phyloP scores from a whole-genome alignment of 2,113 vertebrate species.

The Charadrius vociferus region DNA sequence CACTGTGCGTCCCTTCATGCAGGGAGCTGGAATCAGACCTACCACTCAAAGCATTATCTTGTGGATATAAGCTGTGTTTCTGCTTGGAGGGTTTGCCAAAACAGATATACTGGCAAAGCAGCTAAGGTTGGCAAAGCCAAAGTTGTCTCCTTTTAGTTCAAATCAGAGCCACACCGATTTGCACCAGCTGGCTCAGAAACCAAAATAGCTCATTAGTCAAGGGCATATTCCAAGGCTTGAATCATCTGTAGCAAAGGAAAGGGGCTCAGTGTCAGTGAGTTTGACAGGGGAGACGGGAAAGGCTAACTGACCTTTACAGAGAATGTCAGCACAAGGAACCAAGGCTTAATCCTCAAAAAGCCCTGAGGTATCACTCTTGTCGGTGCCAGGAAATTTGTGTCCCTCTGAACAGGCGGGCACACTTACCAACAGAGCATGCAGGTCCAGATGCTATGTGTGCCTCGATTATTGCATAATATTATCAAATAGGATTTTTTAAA shows the following conservation, averaged over 20 bases:
- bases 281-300: conserved; percentile 24
- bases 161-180: not conserved
- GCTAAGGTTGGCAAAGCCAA: not conserved
- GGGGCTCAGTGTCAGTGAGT: conserved; percentile 1
- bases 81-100: not conserved
- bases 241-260: conserved; percentile 53
- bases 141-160: not conserved
- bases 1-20: accelerated
- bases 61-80: not conserved
- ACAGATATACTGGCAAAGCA: not conserved
- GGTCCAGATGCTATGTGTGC: not conserved
- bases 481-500: not conserved
- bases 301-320: conserved; percentile 57
- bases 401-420: not conserved
- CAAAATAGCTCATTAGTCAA: conserved; percentile 60
- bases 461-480: not conserved
- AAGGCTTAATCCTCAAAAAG: conserved; percentile 53
- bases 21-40: not conserved
- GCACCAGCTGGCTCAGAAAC: conserved; percentile 7
- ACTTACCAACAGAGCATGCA: not conserved
- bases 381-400: conserved; percentile 32
- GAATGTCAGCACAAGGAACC: conserved; percentile 35
- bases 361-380: not conserved
- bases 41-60: not conserved
- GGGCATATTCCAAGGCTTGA: conserved; percentile 29